Evolutionary conservation across 2,113 vertebrate genomes (phyloP).

Genomic region (Rallus limicola): DNA sequence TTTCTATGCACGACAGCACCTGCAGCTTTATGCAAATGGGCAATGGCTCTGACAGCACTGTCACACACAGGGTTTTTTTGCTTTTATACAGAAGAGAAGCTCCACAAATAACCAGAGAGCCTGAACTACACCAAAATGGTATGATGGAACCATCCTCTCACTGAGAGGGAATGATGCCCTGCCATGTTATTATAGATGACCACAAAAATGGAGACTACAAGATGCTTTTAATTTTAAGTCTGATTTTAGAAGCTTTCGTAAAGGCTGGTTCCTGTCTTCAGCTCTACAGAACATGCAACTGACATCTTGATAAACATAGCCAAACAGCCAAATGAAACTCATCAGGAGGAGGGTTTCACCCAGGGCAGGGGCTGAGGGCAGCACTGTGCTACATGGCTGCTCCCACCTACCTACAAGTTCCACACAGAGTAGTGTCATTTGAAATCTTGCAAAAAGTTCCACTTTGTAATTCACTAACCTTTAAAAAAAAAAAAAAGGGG

Average conservation of each 20-base stretch:
- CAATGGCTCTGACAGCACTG: neutral
- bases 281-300: neutral
- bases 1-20: neutral
- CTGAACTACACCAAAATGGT: accelerated
- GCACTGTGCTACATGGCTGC: neutral
- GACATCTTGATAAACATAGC: neutral
- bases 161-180: neutral
- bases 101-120: neutral
- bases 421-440: accelerated
- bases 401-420: neutral
- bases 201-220: neutral
- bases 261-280: neutral
- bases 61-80: neutral
- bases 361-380: neutral
- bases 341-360: neutral
- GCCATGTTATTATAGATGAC: neutral
- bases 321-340: neutral
- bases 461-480: neutral
- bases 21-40: neutral
- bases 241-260: neutral
- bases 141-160: accelerated
- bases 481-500: neutral
- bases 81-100: neutral
- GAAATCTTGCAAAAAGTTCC: neutral
- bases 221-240: slow-evolving; percentile 29